A percentile compares a stretch with the other conserved stretches of the same genome.
Conservation (phyloP, 64 coral and sea anemone species). For the Montipora foliosa region DNA sequence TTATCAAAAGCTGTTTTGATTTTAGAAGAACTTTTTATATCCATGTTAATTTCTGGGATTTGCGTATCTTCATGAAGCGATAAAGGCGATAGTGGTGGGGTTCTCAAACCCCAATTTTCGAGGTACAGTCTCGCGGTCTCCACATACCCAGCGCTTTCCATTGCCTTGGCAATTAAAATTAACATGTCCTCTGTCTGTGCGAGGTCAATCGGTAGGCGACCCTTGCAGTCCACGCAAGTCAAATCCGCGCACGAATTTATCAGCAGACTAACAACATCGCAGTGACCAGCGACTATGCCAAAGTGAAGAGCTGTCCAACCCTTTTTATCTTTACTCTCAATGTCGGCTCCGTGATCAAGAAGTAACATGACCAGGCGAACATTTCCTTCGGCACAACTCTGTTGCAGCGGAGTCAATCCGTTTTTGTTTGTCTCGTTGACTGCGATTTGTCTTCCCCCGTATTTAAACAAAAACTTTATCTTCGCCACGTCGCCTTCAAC, state of each 20-base stretch:
- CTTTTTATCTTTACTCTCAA: slow-evolving; percentile 42
- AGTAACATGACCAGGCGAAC: slow-evolving; percentile 31
- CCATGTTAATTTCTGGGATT: neutral
- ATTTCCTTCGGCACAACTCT: slow-evolving; percentile 52
- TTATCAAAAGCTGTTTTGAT: neutral
- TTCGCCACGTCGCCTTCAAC: slow-evolving; percentile 69
- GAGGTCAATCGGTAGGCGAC: slow-evolving; percentile 53
- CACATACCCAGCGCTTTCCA: slow-evolving; percentile 45
- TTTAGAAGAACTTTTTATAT: neutral
- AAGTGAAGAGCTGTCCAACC: slow-evolving; percentile 55
- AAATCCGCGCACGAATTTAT: slow-evolving; percentile 66
- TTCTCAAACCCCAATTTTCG: slow-evolving; percentile 59
- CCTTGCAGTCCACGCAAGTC: slow-evolving; percentile 51
- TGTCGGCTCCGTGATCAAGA: slow-evolving; percentile 57
- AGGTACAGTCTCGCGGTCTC: slow-evolving; percentile 66
- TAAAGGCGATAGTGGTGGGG: slow-evolving; percentile 15
- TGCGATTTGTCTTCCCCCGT: slow-evolving; percentile 54
- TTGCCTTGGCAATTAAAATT: slow-evolving; percentile 53
- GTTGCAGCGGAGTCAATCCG: slow-evolving; percentile 69
- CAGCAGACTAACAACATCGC: slow-evolving; percentile 46
- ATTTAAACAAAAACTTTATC: slow-evolving; percentile 71
- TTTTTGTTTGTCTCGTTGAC: slow-evolving; percentile 50
- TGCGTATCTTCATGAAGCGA: slow-evolving; percentile 31
- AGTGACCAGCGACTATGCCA: slow-evolving; percentile 30
- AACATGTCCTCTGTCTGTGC: slow-evolving; percentile 54